Base-by-base conservation (phyloP, 2,888 invertebrate species). In the Orthosia incerta region DNA sequence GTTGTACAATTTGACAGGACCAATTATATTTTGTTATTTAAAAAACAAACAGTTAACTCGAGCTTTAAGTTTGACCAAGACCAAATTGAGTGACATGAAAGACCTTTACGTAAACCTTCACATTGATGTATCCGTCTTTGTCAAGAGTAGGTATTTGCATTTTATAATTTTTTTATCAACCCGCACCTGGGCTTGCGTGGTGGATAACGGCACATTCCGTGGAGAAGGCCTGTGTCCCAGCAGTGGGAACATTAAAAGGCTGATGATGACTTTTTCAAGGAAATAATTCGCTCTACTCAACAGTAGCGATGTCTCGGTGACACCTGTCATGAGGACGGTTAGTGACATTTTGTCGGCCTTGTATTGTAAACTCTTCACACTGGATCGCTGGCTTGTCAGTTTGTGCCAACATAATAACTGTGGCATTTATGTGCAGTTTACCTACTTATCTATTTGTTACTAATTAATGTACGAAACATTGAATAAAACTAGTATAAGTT, bases 241-340 rank as follows among this genome's bases (percentile, higher is more conserved):
- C 9, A 9, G 9, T 39, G 39, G 39, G 9, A 31, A 39, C 39
- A 39, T 39, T 7, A 39, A 39, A 39, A 39, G 9, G 9, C 39
- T 9, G 39, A 9, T 39, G 39, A 39, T 39, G 39, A 1, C 9
- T 69, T 70, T 67, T 71, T 53, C 50, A 45, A 50, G 31, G 45
- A 66, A 56, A 71, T 82, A 74, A 67, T 71, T 86, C 62, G 62
- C 65, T 70, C 57, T 59, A 69, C 65, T 62, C 55, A 56, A 64
- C 62, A 74, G 63, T 79, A 63, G 70, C 72, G 18, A 56, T 53
- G 53, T 51, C 56, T 15, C 53, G 53, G 20, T 61, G 62, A 79
- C 86, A 86, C 84, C 86, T 86, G 86, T 80, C 86, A 73, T 18
- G 18, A 39, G 31, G 46, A 39, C 60, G 82, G 86, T 82, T 84